Conservation (phyloP, 2,113 vertebrate species). For the Phoenicopterus ruber region DNA sequence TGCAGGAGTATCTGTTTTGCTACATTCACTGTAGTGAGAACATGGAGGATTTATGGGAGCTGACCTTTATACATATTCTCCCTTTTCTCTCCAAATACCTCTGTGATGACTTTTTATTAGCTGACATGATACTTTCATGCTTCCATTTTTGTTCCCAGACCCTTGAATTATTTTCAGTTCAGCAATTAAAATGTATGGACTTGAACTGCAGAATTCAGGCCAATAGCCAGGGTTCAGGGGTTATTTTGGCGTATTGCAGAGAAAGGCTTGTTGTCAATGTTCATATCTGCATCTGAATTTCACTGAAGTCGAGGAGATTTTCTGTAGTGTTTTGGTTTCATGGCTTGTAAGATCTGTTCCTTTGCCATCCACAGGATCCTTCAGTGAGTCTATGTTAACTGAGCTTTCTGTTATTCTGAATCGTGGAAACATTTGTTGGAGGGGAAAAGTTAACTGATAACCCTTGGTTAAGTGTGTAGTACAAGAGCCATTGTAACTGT, state of each 20-base stretch:
- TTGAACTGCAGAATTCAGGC: background rate
- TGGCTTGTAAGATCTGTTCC: background rate
- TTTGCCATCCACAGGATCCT: background rate
- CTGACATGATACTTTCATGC: background rate
- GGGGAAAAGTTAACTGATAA: background rate
- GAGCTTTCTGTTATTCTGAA: background rate
- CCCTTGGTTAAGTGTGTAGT: background rate
- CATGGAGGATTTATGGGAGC: background rate
- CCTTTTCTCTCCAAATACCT: background rate
- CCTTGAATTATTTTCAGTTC: background rate
- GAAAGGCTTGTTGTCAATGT: background rate
- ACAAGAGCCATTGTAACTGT: background rate
- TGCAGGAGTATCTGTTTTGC: background rate
- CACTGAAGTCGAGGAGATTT: background rate
- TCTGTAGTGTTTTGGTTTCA: background rate
- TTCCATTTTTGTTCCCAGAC: background rate
- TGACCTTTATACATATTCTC: background rate
- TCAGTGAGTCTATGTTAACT: background rate
- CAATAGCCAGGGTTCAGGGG: background rate
- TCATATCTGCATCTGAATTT: background rate
- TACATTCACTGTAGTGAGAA: background rate
- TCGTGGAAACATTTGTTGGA: background rate
- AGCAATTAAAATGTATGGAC: background rate
- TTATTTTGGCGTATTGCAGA: background rate
- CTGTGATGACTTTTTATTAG: background rate